These are phyloP conservation scores for Drosophila recens DNA, from an alignment of 2,888 invertebrate genomes.

Conservation along the genomic window DNA sequence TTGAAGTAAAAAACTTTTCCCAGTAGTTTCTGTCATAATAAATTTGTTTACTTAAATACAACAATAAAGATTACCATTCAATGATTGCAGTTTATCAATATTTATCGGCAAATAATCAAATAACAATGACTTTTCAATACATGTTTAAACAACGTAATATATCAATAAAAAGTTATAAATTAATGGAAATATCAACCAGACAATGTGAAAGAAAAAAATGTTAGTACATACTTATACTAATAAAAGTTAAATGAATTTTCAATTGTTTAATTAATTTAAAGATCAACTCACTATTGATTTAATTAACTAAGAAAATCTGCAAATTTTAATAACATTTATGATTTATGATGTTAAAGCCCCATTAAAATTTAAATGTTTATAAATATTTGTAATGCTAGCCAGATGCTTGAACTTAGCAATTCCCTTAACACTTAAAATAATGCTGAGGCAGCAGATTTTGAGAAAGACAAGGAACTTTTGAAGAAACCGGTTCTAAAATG, in stretches of 20 bases:
- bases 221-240: background rate
- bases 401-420: background rate
- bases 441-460: conserved; percentile 1
- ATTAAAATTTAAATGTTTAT: background rate
- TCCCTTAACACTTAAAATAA: conserved; percentile 16
- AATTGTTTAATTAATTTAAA: background rate
- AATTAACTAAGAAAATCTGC: background rate
- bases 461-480: conserved; percentile 9
- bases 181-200: background rate
- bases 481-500: conserved; percentile 24
- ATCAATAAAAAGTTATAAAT: background rate
- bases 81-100: conserved; percentile 1
- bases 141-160: background rate
- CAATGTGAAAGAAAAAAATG: background rate
- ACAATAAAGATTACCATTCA: conserved; percentile 9
- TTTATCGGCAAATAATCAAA: background rate
- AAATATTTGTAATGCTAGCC: background rate
- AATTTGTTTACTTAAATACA: conserved; percentile 14
- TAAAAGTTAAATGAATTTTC: too few relatives aligned
- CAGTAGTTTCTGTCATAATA: background rate
- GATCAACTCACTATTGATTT: background rate
- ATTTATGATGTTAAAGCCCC: background rate
- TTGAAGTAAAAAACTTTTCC: background rate
- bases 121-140: conserved; percentile 8
- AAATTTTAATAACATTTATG: background rate